Conservation (phyloP, 2,888 invertebrate species). For the Zaprionus obscuricornis region DNA sequence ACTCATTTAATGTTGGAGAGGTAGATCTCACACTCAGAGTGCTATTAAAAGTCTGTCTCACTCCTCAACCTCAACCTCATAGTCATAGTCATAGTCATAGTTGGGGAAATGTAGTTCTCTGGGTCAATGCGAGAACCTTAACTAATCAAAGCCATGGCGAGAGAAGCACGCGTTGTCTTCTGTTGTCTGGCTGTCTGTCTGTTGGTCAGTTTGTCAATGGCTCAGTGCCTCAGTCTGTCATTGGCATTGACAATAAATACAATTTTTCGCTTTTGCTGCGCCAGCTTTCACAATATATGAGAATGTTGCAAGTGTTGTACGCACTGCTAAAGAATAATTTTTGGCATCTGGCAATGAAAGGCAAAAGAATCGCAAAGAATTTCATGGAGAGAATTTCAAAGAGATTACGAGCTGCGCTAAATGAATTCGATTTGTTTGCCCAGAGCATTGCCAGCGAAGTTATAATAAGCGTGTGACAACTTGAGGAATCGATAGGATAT, state of each 20-base stretch:
- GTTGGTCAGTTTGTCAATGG: background rate
- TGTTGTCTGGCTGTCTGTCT: background rate
- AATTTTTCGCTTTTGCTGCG: constrained; percentile 51
- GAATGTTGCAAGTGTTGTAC: constrained; percentile 37
- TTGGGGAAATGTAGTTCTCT: constrained; percentile 67
- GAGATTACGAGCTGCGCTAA: constrained; percentile 39
- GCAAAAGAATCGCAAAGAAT: constrained; percentile 28
- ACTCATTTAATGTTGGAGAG: constrained; percentile 52
- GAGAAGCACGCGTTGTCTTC: constrained; percentile 24
- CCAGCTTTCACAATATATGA: constrained; percentile 58
- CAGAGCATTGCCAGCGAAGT: background rate
- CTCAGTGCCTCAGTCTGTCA: constrained; percentile 17
- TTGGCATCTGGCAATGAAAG: constrained; percentile 39
- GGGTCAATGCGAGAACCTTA: constrained; percentile 74
- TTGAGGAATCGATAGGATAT: constrained; percentile 20
- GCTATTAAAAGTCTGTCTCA: constrained; percentile 35
- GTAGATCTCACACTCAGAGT: constrained; percentile 46
- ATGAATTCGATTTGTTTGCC: constrained; percentile 59
- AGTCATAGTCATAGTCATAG: no score
- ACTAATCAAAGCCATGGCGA: constrained; percentile 59
- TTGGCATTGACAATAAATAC: constrained; percentile 51
- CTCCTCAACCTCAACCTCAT: no score
- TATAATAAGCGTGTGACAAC: constrained; percentile 52
- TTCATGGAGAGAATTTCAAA: constrained; percentile 27
- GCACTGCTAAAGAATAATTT: constrained; percentile 40